Evolutionary conservation across 2,113 vertebrate genomes (phyloP), one percentile per base, ranked within the genome.

Genomic region (Cairina moschata): DNA sequence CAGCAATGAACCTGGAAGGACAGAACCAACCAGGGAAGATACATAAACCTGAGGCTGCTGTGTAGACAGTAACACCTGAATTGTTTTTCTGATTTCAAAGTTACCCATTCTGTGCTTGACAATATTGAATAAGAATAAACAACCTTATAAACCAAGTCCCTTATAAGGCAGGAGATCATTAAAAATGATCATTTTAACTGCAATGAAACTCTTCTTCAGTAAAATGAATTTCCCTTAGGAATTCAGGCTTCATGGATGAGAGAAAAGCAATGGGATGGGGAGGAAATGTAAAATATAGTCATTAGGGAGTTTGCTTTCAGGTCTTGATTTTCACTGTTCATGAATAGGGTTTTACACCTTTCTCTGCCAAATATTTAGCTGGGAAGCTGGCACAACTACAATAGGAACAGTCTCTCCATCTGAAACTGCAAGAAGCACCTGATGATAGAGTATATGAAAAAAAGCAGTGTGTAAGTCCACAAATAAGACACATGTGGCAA

Each of bases 311-410:
- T 65, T 75, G 48, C 38, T 73, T 75, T 76, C 66, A 87, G 50
- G 46, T 91, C 55, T 87, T 73, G 54, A 40, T 91, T 92, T 80
- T 92, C 66, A 52, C 54, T 89, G 48, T 36, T 86, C 21, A 4
- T 56, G 9, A 78, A 21, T 3, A 90, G 65, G 44, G 28, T 78
- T 96, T 91, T 92, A 82, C 74, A 84, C 58, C 28, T 91, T 93
- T 59, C n/a, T 82, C 66, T 93, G 93, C 88, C 95, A 93, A 82
- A 89, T 13, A 55, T 87, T 88, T 91, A 91, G 81, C 77, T 91
- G 86, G 90, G 71, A 94, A 96, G 62, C 77, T 96, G 95, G 92
- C 83, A 91, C 55, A 90, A 34, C 54, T 84, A 69, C 83, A 96
- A 11, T 4, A 67, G 78, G 50, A 62, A 84, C 86, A 92, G 81